These are phyloP conservation scores for Tor tambroides DNA, from an alignment of 2,113 vertebrate species.

Conservation along the genomic window DNA sequence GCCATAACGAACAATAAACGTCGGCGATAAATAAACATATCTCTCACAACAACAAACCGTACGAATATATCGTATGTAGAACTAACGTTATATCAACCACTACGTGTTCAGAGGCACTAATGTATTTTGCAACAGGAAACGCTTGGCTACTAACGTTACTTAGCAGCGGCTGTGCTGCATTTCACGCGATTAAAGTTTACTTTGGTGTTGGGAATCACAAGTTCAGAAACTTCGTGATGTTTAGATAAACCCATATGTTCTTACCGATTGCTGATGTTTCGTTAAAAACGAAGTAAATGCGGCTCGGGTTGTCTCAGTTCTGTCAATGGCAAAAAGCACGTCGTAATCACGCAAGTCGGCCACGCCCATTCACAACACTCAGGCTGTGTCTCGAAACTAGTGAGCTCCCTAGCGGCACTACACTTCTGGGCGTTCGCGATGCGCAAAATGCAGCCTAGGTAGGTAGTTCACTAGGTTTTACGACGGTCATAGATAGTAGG, in stretches of 20 bases:
- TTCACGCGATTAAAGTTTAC: neutral
- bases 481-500: neutral
- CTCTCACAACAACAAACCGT: neutral
- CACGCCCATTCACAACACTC: slow-evolving; percentile 17
- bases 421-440: neutral
- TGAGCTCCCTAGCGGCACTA: neutral
- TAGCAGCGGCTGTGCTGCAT: neutral
- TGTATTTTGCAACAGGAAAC: slow-evolving; percentile 17
- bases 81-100: too few relatives aligned
- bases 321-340: neutral
- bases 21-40: neutral
- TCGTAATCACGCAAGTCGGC: neutral
- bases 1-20: neutral
- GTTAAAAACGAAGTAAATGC: neutral
- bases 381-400: neutral
- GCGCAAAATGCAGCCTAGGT: neutral
- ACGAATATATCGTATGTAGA: too few relatives aligned
- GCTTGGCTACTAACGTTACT: neutral
- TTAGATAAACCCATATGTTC: neutral
- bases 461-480: too few relatives aligned
- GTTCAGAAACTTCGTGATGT: neutral
- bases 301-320: neutral
- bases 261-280: slow-evolving; percentile 7
- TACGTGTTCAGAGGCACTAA: neutral
- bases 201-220: neutral